phyloP scores from a whole-genome alignment of 2,797 vertebrate species.

The Falco naumanni region DNA sequence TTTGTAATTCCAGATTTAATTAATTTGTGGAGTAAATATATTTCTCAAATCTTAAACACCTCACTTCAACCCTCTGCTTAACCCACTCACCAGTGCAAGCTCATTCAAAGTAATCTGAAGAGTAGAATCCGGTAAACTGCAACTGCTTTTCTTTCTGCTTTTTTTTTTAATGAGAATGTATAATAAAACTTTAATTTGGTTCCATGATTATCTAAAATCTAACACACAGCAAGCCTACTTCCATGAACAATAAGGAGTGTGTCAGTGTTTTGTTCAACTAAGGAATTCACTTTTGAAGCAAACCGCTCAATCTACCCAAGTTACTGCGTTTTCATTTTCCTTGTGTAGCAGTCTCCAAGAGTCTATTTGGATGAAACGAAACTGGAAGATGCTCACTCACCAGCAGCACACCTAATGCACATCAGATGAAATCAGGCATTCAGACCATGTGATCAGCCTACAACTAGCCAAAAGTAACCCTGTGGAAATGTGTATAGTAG shows the following conservation, averaged over 20 bases:
- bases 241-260: not conserved
- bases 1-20: slow-evolving; percentile 30
- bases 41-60: slow-evolving; percentile 22
- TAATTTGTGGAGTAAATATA: slow-evolving; percentile 28
- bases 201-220: not conserved
- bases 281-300: not conserved
- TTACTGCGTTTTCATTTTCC: not conserved
- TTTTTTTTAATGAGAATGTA: not conserved
- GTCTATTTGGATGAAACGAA: not conserved
- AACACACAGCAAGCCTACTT: not conserved
- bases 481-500: not conserved
- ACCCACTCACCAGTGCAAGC: not conserved
- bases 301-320: not conserved
- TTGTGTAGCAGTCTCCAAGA: not conserved
- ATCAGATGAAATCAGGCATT: not conserved
- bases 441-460: not conserved
- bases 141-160: not conserved
- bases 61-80: not conserved
- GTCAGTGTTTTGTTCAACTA: not conserved
- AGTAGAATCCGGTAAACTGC: not conserved
- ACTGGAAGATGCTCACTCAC: not conserved
- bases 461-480: not conserved
- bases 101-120: slow-evolving; percentile 16
- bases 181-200: not conserved
- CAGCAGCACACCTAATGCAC: not conserved